A percentile compares a stretch with the other conserved stretches of the same genome.
Evolutionary conservation across 2,888 invertebrate species (phyloP).

Genomic region (Leucozona laternaria): DNA sequence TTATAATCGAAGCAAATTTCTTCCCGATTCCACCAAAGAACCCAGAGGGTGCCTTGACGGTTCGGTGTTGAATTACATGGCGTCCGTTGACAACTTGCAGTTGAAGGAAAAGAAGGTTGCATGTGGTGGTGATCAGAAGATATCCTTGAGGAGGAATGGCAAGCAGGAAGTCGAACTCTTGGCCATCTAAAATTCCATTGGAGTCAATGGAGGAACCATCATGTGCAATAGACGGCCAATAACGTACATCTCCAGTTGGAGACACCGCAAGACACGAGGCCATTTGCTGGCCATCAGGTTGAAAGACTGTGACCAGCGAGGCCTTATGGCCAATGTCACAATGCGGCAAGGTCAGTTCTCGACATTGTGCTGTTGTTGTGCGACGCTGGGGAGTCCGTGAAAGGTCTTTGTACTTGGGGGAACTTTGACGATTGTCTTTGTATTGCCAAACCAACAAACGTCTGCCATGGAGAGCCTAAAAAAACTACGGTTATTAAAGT

Average conservation of each 20-base stretch:
- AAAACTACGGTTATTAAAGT: slow-evolving; percentile 10
- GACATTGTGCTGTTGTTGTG: slow-evolving; percentile 86
- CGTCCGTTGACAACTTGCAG: slow-evolving; percentile 87
- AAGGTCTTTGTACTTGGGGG: slow-evolving; percentile 77
- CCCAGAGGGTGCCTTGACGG: slow-evolving; percentile 90
- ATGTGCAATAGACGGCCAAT: slow-evolving; percentile 95
- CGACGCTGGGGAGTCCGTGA: slow-evolving; percentile 84
- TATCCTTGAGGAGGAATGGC: slow-evolving; percentile 89
- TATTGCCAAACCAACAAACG: slow-evolving; percentile 94
- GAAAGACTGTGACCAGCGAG: slow-evolving; percentile 91
- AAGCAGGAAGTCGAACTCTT: slow-evolving; percentile 91
- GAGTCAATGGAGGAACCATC: slow-evolving; percentile 94
- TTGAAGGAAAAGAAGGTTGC: slow-evolving; percentile 91
- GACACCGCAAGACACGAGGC: slow-evolving; percentile 96
- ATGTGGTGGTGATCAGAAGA: slow-evolving; percentile 95
- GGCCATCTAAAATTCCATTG: slow-evolving; percentile 93
- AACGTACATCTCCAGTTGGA: slow-evolving; percentile 95
- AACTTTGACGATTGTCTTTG: slow-evolving; percentile 82
- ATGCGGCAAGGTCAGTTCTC: slow-evolving; percentile 94
- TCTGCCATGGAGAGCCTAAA: slow-evolving; percentile 93
- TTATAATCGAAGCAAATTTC: slow-evolving; percentile 84
- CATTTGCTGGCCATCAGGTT: slow-evolving; percentile 86
- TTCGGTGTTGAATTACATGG: slow-evolving; percentile 87
- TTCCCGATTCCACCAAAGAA: slow-evolving; percentile 95
- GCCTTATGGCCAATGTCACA: slow-evolving; percentile 96